A percentile compares a stretch with the other conserved stretches of the same genome.
These are phyloP conservation scores for Zapus hudsonius DNA, from an alignment of 2,113 vertebrate species.

Conservation along the genomic window DNA sequence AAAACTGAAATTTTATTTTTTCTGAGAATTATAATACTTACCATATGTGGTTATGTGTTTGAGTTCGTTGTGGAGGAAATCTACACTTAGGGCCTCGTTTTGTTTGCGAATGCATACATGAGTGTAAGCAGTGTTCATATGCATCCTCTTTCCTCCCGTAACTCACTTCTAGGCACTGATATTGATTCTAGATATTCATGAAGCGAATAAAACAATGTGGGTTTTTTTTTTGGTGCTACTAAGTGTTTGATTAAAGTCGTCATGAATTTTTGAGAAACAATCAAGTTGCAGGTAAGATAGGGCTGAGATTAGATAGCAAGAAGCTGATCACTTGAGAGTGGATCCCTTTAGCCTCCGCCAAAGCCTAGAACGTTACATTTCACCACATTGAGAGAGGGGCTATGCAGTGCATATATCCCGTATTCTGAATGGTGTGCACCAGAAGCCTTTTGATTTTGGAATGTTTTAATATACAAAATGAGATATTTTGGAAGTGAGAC, in stretches of 20 bases:
- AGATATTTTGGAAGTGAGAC: neutral
- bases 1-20: conserved; percentile 3
- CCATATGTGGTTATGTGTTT: neutral
- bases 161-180: neutral
- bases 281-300: neutral
- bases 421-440: neutral
- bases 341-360: neutral
- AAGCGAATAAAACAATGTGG: conserved; percentile 16
- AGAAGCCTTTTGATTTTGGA: neutral
- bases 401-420: neutral
- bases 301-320: neutral
- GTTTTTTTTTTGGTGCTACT: conserved; percentile 27
- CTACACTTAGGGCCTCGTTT: conserved; percentile 9
- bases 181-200: too few relatives aligned
- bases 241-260: conserved; percentile 13
- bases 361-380: neutral
- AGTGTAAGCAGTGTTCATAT: neutral
- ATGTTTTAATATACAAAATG: neutral
- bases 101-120: neutral
- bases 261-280: neutral
- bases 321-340: neutral
- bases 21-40: conserved; percentile 4
- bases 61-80: conserved; percentile 5
- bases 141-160: neutral
- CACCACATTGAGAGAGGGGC: neutral